phyloP scores from a whole-genome alignment of 2,888 invertebrate species.

The Auanema sp. region DNA sequence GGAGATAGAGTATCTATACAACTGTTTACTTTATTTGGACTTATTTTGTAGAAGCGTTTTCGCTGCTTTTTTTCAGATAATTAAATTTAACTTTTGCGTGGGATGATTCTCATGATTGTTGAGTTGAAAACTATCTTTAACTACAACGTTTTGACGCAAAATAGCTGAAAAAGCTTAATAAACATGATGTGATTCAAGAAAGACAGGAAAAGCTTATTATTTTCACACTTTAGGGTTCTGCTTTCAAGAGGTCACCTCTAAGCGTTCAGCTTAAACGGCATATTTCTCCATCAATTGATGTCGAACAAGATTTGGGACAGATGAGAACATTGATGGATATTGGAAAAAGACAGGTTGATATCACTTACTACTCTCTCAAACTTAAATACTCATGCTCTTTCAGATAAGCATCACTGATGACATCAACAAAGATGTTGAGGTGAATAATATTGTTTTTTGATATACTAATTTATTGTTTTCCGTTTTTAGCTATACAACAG shows the following conservation, averaged over 20 bases:
- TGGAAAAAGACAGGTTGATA: slow-evolving; percentile 33
- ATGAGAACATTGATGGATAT: slow-evolving; percentile 34
- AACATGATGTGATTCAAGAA: too few relatives aligned
- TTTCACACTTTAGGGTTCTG: slow-evolving; percentile 8
- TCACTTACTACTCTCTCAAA: neutral
- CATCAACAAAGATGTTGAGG: slow-evolving; percentile 8
- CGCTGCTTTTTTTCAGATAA: too few relatives aligned
- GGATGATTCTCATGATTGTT: too few relatives aligned
- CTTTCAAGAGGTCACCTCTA: slow-evolving; percentile 27
- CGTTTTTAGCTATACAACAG: slow-evolving; percentile 37
- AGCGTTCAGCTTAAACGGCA: slow-evolving; percentile 34
- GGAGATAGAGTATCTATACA: too few relatives aligned
- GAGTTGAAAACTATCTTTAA: too few relatives aligned
- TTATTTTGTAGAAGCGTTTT: too few relatives aligned
- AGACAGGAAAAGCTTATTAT: too few relatives aligned
- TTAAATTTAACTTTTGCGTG: too few relatives aligned
- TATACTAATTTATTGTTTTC: neutral
- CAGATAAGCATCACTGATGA: neutral
- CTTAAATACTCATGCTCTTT: neutral
- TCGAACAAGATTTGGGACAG: slow-evolving; percentile 39
- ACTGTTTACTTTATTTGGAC: too few relatives aligned
- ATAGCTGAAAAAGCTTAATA: too few relatives aligned
- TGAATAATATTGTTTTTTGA: slow-evolving; percentile 2
- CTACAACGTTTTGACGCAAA: too few relatives aligned
- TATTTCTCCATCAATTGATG: slow-evolving; percentile 39